These are phyloP conservation scores for Lasioglossum malachurum DNA, from an alignment of 2,888 invertebrate species.

Conservation along the genomic window DNA sequence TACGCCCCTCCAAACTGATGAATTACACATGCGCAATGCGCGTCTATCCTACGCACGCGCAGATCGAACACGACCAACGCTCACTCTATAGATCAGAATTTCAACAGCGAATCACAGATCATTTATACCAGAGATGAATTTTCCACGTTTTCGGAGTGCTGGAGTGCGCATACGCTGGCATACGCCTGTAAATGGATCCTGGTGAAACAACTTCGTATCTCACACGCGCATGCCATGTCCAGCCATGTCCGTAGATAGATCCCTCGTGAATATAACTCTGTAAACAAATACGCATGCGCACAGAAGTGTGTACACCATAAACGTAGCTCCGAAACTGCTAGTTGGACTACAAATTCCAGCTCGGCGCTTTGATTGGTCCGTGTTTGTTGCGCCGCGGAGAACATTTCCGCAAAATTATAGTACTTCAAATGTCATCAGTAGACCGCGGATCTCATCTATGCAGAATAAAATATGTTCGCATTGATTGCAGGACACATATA, in stretches of 20 bases:
- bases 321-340: background rate
- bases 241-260: background rate
- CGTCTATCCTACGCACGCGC: conserved; percentile 43
- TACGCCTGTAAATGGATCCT: background rate
- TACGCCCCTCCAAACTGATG: conserved; percentile 83
- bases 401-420: no score
- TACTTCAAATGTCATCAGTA: no score
- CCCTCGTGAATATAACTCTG: background rate
- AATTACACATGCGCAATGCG: conserved; percentile 64
- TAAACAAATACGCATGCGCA: background rate
- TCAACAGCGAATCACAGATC: background rate
- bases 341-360: no score
- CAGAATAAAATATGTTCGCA: no score
- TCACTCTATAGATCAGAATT: background rate
- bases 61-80: conserved; percentile 5
- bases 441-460: no score
- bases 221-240: background rate
- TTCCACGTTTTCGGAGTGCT: background rate
- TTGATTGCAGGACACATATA: no score
- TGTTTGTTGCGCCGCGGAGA: no score
- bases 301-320: background rate
- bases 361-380: no score
- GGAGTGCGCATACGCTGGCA: no score
- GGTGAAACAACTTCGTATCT: background rate
- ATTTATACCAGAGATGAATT: background rate